A percentile compares a stretch with the other conserved stretches of the same genome.
Conservation (phyloP, 2,113 vertebrate species). For the Pachyramphus minor region DNA sequence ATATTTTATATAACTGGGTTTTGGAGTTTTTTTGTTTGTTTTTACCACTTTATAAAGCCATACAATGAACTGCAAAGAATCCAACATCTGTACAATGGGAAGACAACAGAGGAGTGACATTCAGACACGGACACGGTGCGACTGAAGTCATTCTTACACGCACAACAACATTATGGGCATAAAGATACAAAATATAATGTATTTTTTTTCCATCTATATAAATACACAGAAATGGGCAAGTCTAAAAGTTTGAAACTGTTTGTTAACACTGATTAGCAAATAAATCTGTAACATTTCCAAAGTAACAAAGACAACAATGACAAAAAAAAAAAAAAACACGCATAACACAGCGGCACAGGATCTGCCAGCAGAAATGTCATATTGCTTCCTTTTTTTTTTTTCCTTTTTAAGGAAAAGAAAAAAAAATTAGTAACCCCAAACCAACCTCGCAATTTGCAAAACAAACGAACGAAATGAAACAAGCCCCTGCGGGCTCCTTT, state of each 20-base stretch:
- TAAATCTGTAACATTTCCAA: conserved; percentile 34
- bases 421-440: conserved; percentile 20
- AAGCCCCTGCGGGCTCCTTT: conserved; percentile 63
- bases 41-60: conserved; percentile 92
- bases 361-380: not conserved
- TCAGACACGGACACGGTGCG: conserved; percentile 67
- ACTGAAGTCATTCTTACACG: conserved; percentile 64
- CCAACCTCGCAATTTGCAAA: conserved; percentile 53
- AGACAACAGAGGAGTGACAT: conserved; percentile 73
- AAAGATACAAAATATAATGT: conserved; percentile 79
- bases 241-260: conserved; percentile 19
- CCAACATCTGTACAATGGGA: conserved; percentile 81
- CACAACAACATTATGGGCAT: conserved; percentile 63
- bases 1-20: conserved; percentile 67
- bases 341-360: not conserved
- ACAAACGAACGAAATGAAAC: conserved; percentile 59
- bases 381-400: conserved; percentile 28
- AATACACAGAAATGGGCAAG: conserved; percentile 71
- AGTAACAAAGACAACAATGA: conserved; percentile 34
- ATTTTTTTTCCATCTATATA: conserved; percentile 80
- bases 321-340: not conserved
- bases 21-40: conserved; percentile 67
- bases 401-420: not conserved
- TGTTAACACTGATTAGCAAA: conserved; percentile 68
- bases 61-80: conserved; percentile 86